These are phyloP conservation scores for Muraenolepis orangiensis DNA, from an alignment of 2,797 vertebrate genomes.

Conservation along the genomic window DNA sequence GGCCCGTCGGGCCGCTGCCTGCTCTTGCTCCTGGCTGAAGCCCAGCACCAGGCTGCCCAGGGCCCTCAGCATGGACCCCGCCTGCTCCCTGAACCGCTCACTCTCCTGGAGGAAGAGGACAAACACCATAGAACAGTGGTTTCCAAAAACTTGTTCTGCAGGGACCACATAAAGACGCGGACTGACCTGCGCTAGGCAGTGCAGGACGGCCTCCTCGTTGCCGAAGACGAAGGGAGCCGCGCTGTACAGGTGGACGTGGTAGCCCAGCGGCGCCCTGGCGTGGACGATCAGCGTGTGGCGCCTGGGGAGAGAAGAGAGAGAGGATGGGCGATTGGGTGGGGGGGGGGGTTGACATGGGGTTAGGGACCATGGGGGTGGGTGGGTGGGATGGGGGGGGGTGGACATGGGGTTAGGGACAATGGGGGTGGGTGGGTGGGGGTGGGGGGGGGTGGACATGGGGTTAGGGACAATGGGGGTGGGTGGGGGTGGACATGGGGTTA, in stretches of 20 bases:
- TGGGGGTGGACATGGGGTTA: too few species aligned
- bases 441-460: too few species aligned
- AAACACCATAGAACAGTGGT: background rate
- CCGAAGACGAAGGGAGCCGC: conserved; percentile 80
- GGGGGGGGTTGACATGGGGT: background rate
- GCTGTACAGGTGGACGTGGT: conserved; percentile 82
- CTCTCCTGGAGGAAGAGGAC: conserved; percentile 77
- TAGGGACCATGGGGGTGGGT: too few species aligned
- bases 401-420: too few species aligned
- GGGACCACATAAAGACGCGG: too few species aligned
- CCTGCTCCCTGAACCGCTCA: conserved; percentile 76
- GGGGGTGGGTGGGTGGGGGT: too few species aligned
- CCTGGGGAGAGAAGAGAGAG: conserved; percentile 60
- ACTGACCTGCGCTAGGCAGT: conserved; percentile 79
- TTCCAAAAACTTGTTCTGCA: too few species aligned
- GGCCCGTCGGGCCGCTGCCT: conserved; percentile 61
- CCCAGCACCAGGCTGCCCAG: conserved; percentile 75
- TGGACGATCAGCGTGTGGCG: conserved; percentile 80
- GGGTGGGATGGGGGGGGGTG: too few species aligned
- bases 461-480: too few species aligned
- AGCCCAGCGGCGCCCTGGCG: conserved; percentile 67
- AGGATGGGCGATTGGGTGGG: background rate
- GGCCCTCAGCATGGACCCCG: conserved; percentile 73
- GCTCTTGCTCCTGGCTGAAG: conserved; percentile 70
- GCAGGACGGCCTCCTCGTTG: conserved; percentile 83